Evolutionary conservation across 2,888 invertebrate genomes (phyloP).

Genomic region (Candidula unifasciata): DNA sequence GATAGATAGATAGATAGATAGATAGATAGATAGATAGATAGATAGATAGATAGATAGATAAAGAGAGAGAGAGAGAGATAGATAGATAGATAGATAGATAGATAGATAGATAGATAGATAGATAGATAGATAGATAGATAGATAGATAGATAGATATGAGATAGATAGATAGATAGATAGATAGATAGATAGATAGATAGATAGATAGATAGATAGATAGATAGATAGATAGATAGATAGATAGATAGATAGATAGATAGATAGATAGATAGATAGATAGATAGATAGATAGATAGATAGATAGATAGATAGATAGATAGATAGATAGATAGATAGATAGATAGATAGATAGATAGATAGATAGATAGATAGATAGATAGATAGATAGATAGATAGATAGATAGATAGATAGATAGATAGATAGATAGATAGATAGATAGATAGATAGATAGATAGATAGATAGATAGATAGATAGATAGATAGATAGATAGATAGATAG

Average conservation of each 20-base stretch:
- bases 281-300: background rate
- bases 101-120: background rate
- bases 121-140: background rate
- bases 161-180: background rate
- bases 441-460: background rate
- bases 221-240: background rate
- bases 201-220: background rate
- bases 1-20: too few relatives aligned
- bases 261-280: slow-evolving; percentile 8
- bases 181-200: background rate
- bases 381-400: background rate
- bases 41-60: too few relatives aligned
- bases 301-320: background rate
- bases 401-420: background rate
- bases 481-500: slow-evolving; percentile 8
- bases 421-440: background rate
- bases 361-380: slow-evolving; percentile 23
- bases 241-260: background rate
- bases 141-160: background rate
- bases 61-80: too few relatives aligned
- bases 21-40: too few relatives aligned
- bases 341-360: background rate
- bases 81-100: too few relatives aligned
- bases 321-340: background rate
- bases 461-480: background rate